Conservation (phyloP, 2,888 invertebrate species). For the Dasypogon diadema region DNA sequence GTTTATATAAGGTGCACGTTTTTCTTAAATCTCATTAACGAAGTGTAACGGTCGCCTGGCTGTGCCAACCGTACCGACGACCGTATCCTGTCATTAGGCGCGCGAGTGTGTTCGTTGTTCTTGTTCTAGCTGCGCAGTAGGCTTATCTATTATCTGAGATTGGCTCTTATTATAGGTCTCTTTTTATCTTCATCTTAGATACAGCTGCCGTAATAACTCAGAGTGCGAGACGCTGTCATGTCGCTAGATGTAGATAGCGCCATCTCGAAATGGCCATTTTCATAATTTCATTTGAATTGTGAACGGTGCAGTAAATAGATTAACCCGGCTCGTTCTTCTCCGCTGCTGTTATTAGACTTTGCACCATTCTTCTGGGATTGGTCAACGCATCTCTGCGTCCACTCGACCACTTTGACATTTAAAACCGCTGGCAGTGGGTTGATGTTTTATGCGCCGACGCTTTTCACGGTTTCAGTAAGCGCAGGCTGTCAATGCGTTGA, state of each 20-base stretch:
- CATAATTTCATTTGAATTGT: not conserved
- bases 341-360: not conserved
- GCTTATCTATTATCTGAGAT: not conserved
- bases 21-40: slow-evolving; percentile 10
- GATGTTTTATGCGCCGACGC: not conserved
- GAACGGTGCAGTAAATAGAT: not conserved
- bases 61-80: not conserved
- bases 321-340: not conserved
- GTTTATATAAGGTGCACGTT: not conserved
- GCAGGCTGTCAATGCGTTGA: not conserved
- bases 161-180: not conserved
- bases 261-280: not conserved
- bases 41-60: not conserved
- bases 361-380: not conserved
- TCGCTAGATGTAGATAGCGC: not conserved
- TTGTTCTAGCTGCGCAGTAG: not conserved
- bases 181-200: not conserved
- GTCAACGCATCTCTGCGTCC: not conserved
- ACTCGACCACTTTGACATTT: not conserved
- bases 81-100: not conserved
- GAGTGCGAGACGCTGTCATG: not conserved
- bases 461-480: not conserved
- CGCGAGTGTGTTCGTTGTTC: not conserved
- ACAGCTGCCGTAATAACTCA: not conserved
- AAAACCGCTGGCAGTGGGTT: not conserved